Evolutionary conservation across 2,888 invertebrate genomes (phyloP).

Genomic region (Alentia gelatinosa): DNA sequence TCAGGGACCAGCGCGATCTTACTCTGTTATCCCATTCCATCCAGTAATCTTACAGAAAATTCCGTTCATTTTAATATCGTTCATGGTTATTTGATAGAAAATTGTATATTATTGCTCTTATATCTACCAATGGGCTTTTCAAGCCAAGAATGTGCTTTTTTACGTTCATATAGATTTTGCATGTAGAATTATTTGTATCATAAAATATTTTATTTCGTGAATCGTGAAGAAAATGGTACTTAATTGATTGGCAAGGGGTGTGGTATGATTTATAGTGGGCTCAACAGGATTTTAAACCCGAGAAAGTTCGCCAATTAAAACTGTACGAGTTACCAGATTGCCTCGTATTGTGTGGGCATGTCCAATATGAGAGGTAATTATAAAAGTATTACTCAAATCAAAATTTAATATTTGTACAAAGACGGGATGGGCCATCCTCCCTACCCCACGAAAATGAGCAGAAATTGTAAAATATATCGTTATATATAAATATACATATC

Average conservation of each 20-base stretch:
- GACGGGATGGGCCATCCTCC: not conserved
- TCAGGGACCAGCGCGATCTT: not conserved
- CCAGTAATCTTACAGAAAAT: not conserved
- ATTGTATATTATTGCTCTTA: not conserved
- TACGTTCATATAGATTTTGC: too few relatives aligned
- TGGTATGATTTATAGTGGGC: not conserved
- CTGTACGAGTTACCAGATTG: not conserved
- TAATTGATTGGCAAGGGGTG: too few relatives aligned
- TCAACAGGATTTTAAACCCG: not conserved
- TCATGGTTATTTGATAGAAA: not conserved
- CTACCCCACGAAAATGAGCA: not conserved
- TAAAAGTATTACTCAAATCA: conserved; percentile 31
- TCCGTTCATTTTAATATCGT: not conserved
- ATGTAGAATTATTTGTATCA: not conserved
- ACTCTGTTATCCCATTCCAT: conserved; percentile 12
- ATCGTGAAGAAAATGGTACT: not conserved
- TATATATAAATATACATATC: not conserved
- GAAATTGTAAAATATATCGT: not conserved
- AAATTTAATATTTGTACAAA: not conserved
- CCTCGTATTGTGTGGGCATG: not conserved
- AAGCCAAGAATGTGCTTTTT: too few relatives aligned
- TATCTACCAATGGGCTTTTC: too few relatives aligned
- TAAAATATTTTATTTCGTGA: not conserved
- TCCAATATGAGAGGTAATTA: not conserved
- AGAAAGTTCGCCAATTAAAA: not conserved